Percentiles rank a stretch among this genome's conserved stretches.
Evolutionary conservation across 2,113 vertebrate species (phyloP).

Genomic region (Perognathus longimembris): DNA sequence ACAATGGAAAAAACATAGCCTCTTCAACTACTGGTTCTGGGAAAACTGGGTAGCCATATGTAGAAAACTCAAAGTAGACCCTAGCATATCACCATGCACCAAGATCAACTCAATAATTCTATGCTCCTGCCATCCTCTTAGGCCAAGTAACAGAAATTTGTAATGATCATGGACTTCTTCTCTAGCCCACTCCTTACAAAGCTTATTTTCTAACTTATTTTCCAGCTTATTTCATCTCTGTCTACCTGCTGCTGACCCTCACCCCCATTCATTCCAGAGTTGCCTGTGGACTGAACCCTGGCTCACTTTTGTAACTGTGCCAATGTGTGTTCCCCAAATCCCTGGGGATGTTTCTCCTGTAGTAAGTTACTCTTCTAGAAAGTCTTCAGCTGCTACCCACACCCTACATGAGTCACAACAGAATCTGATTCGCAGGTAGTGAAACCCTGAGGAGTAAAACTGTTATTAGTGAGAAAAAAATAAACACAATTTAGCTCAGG

Average conservation of each 20-base stretch:
- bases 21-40: too few relatives aligned
- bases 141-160: background rate
- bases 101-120: background rate
- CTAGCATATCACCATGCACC: too few relatives aligned
- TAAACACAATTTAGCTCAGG: constrained; percentile 47
- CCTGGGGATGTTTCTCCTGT: constrained; percentile 69
- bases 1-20: too few relatives aligned
- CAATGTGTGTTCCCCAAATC: constrained; percentile 50
- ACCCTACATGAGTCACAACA: constrained; percentile 73
- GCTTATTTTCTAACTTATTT: too few relatives aligned
- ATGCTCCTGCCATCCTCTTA: background rate
- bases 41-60: too few relatives aligned
- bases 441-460: constrained; percentile 69
- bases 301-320: constrained; percentile 65
- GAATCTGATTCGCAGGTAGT: constrained; percentile 66
- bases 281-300: constrained; percentile 45
- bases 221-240: constrained; percentile 5
- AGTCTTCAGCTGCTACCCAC: constrained; percentile 73
- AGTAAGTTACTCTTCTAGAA: constrained; percentile 77
- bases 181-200: background rate
- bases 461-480: constrained; percentile 56
- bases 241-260: background rate
- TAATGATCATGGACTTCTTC: background rate
- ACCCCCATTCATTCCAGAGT: constrained; percentile 25
- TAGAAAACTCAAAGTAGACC: too few relatives aligned